phyloP scores from a whole-genome alignment of 2,888 invertebrate genomes.

The Drosophila subsilvestris region DNA sequence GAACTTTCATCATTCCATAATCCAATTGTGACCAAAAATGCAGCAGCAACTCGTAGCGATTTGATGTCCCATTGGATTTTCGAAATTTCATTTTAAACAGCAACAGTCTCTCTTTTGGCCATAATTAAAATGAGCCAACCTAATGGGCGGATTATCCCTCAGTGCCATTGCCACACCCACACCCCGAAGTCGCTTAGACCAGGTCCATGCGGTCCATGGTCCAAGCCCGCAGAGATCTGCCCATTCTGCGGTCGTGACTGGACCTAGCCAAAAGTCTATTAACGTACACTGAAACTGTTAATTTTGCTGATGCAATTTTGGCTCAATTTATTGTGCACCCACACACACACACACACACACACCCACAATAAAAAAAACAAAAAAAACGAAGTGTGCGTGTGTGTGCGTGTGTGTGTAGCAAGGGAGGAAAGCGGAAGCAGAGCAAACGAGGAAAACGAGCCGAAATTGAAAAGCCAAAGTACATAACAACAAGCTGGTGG shows the following conservation, averaged over 20 bases:
- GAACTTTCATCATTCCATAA: background rate
- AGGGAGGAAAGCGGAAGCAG: constrained; percentile 3
- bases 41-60: background rate
- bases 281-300: constrained; percentile 80
- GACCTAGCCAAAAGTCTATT: constrained; percentile 73
- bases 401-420: background rate
- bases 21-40: background rate
- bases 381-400: background rate
- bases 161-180: constrained; percentile 7
- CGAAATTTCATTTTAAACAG: constrained; percentile 46
- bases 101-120: constrained; percentile 37
- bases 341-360: constrained; percentile 42
- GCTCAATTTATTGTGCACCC: constrained; percentile 80
- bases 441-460: constrained; percentile 66
- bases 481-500: constrained; percentile 77
- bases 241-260: constrained; percentile 35
- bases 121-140: constrained; percentile 50
- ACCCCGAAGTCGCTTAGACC: background rate
- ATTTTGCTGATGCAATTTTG: constrained; percentile 78
- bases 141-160: constrained; percentile 51
- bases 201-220: constrained; percentile 14
- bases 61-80: constrained; percentile 17
- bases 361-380: constrained; percentile 48
- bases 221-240: constrained; percentile 5
- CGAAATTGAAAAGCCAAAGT: constrained; percentile 78